Base-by-base conservation (phyloP, 2,113 vertebrate genomes). In the Mesitornis unicolor region DNA sequence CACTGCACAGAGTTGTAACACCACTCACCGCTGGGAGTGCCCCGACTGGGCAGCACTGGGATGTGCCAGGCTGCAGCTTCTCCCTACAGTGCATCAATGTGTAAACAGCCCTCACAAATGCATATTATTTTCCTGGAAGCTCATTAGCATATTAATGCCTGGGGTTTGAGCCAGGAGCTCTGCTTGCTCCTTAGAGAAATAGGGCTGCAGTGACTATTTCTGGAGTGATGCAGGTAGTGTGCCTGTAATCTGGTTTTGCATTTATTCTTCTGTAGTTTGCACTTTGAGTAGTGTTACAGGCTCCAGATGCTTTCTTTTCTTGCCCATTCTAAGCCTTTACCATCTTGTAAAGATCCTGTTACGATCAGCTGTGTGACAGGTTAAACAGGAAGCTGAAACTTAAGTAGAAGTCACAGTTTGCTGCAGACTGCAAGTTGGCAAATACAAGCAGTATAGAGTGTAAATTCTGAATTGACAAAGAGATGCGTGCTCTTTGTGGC, bases 71-170 rank as follows among this genome's bases (percentile, higher is more conserved):
- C 87, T 25, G 88, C 89, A 95, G 13, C 80, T 48, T 85, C 85
- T 94, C 86, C 29, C 69, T 84, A 57, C 21, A 1, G 9, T 3
- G 3, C 38, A 0, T 21, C 33, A 14, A 33, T 80, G 86, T 40
- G 64, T 94, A 95, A 95, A 67, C 48, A 61, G 77, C 88, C 54
- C 48, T 92, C 80, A 95, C 92, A 96, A 97, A 70, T 61, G 63
- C 45, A 13, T 45, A 5, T 91, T 97, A 95, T 96, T 63, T 76
- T 89, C 65, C 40, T n/a, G 56, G 35, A n/a, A 84, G 73, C 71
- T 96, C 17, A 29, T 96, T 96, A 96, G 88, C 31, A 13, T 86
- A 50, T 51, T 90, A 84, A 51, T 74, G 53, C 33, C 26, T 79
- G 65, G 47, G 51, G 50, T 33, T 90, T 35, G 80, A 91, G 86